phyloP scores from a whole-genome alignment of 2,113 vertebrate genomes.

The Mungos mungo region DNA sequence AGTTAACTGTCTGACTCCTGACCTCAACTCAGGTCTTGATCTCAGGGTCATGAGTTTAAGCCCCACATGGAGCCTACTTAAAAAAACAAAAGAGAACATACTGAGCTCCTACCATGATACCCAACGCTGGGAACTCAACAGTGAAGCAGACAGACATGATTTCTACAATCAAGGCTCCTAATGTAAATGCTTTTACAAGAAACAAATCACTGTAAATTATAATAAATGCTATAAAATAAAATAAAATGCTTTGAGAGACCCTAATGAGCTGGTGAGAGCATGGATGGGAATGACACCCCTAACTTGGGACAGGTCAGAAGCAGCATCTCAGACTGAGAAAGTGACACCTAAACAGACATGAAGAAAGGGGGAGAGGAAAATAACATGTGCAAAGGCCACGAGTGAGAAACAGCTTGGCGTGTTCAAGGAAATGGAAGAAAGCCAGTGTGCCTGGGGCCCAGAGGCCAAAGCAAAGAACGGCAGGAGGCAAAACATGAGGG shows the following conservation, averaged over 20 bases:
- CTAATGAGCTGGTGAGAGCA: neutral
- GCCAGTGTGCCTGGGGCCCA: neutral
- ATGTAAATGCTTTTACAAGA: slow-evolving; percentile 34
- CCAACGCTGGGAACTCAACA: neutral
- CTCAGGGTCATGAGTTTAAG: neutral
- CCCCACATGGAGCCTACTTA: neutral
- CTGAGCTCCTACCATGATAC: neutral
- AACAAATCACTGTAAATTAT: slow-evolving; percentile 37
- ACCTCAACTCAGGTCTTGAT: neutral
- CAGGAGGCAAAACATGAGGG: neutral
- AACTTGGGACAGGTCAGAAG: neutral
- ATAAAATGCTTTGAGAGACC: neutral
- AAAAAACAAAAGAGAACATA: neutral
- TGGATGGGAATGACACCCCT: neutral
- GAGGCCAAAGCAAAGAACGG: neutral
- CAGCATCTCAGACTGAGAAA: neutral
- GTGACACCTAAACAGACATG: neutral
- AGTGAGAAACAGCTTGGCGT: neutral
- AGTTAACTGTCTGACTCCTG: neutral
- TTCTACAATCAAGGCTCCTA: neutral
- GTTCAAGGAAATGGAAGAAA: neutral
- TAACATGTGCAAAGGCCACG: neutral
- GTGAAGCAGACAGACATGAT: neutral
- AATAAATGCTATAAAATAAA: neutral
- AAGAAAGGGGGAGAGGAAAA: neutral